Base-by-base conservation (phyloP, 2,888 invertebrate genomes). In the Pyrochroa serraticornis region DNA sequence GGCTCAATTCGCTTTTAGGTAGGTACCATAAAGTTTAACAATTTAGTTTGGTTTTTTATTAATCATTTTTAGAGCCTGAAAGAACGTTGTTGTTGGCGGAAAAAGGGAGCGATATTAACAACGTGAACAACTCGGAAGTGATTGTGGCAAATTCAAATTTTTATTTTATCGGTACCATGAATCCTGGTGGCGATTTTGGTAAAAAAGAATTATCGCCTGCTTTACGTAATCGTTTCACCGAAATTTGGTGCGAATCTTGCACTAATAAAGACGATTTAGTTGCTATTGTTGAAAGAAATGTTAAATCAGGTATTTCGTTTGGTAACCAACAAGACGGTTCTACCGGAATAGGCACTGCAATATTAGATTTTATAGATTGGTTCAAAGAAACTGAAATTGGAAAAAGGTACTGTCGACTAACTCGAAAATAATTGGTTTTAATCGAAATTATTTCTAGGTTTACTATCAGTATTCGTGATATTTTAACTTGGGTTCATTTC, bases 161-260 rank as follows among this genome's bases (percentile, higher is more conserved):
- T 76, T 89, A 92, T 69, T 93, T 99, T 71, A 85, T 98, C 55
- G 96, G 95, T 1, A 99, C 99, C 0, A 99, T 99, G 99, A 99
- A 99, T 82, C 99, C 99, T 6, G 97, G 98, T 7, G 98, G 98
- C 0, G 99, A 99, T 82, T 99, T 93, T 77, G 99, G 99, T 2
- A 99, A 99, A 77, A 99, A 99, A 76, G 99, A 99, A 83, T 82
- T 99, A 7, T 99, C 98, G 0, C 97, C 97, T 0, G 98, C 99
- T 0, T 80, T 99, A 45, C 84, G 99, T 46, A 99, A 99, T 82
- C 87, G 99, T 43, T 96, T 99, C 71, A 98, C 99, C 0, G 99
- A 99, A 82, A 95, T 99, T 74, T 99, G 98, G 98, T 97, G 97
- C 73, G 92, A 91, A 52, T 85, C 87, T 45, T 90, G 89, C 7